A percentile compares a stretch with the other conserved stretches of the same genome.
Evolutionary conservation across 2,797 vertebrate species (phyloP).

Genomic region (Tokudaia tokunoshimensis): DNA sequence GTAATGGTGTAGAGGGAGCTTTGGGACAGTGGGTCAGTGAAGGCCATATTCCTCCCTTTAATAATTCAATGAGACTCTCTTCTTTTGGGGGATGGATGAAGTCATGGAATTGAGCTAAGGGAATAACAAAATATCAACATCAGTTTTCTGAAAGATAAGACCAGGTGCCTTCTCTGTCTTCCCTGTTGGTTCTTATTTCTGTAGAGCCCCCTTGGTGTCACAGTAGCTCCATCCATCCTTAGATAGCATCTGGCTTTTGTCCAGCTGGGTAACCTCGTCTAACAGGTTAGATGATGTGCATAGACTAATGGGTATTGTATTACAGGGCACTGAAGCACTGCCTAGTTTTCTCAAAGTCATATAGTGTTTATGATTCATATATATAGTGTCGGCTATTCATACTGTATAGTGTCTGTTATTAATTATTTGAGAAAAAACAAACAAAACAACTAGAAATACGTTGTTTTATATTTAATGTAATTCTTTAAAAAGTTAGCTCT

Average conservation of each 20-base stretch:
- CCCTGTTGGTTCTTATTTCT: constrained; percentile 4
- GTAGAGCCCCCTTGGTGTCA: neutral
- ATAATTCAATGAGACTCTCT: neutral
- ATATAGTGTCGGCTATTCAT: neutral
- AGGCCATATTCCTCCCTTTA: neutral
- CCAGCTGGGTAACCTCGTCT: neutral
- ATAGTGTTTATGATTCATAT: neutral
- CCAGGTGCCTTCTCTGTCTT: neutral
- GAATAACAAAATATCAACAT: neutral
- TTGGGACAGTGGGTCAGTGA: neutral
- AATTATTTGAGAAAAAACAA: neutral
- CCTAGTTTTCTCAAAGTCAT: neutral
- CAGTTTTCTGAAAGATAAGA: constrained; percentile 42
- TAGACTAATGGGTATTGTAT: neutral
- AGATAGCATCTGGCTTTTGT: neutral
- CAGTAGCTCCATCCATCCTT: neutral
- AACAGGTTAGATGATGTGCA: neutral
- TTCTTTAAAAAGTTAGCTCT: neutral
- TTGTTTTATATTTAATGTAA: neutral
- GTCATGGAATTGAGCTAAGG: constrained; percentile 32
- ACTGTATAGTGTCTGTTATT: neutral
- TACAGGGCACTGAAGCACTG: neutral
- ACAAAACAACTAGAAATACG: neutral
- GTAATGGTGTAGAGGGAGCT: neutral
- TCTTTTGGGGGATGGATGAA: neutral